phyloP scores from a whole-genome alignment of 2,888 invertebrate species.

The Drosophila paramelanica region DNA sequence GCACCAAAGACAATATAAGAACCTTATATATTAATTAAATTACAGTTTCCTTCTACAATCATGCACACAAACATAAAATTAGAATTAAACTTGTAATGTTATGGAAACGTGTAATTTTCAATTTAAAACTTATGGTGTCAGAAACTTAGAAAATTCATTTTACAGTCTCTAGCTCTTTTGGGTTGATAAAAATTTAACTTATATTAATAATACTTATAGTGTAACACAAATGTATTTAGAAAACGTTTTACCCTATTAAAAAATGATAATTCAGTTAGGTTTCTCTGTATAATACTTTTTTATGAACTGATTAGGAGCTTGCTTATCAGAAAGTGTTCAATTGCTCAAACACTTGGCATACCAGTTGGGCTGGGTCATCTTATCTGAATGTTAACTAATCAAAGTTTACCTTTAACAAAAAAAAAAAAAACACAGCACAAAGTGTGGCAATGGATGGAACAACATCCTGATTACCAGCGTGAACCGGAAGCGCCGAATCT shows the following conservation, averaged over 20 bases:
- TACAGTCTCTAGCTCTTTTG: no score
- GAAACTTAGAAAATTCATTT: no score
- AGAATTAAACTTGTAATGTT: no score
- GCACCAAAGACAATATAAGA: no score
- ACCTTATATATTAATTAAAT: no score
- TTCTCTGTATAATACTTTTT: background rate
- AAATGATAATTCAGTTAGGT: background rate
- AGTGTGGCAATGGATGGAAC: conserved; percentile 87
- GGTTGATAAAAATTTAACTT: no score
- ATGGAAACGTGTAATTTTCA: no score
- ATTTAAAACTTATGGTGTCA: no score
- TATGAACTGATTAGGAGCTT: conserved; percentile 2
- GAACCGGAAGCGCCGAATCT: conserved; percentile 85
- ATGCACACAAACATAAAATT: no score
- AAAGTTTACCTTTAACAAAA: conserved; percentile 5
- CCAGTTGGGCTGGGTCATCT: conserved; percentile 10
- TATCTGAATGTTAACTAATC: conserved; percentile 42
- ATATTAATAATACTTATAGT: background rate
- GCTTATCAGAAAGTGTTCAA: conserved; percentile 25
- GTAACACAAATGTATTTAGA: background rate
- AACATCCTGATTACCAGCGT: conserved; percentile 87
- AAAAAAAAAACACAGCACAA: conserved; percentile 85
- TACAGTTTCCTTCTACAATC: no score
- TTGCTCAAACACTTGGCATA: conserved; percentile 14
- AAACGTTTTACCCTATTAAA: background rate